Base-by-base conservation (phyloP, 2,797 vertebrate species). In the Pampus argenteus region DNA sequence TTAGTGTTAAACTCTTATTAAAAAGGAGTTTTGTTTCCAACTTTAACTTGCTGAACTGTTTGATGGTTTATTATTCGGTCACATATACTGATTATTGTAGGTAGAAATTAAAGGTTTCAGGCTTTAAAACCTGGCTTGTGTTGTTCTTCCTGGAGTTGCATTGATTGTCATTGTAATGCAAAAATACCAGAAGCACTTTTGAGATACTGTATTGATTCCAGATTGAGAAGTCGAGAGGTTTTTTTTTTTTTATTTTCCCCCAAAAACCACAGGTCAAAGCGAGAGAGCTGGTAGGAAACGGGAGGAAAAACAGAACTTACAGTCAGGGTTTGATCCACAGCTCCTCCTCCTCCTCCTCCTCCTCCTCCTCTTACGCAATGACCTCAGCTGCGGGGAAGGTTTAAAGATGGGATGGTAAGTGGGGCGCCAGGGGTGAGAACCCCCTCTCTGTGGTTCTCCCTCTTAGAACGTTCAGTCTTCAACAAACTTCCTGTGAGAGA, bases 401-500 rank as follows among this genome's bases (percentile, higher is more conserved):
- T 23, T 50, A 29, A 60, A 36, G 74, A 17, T 5, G 49, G 44
- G 34, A 15, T 15, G 25, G 48, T n/a, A 14, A 20, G 34, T 9
- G 68, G 56, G 57, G 38, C 4, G 45, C 63, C 40, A 34, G 72
- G 66, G 81, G 66, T 72, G 47, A 25, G 74, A 66, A 50, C 74
- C 81, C 66, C 74, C 81, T 60, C 56, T 71, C 51, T 36, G 56
- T 74, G 61, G 48, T 48, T 51, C 48, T 56, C 20, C 45, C 66
- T 63, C 66, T n/a, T 2, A 36, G 38, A 68, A 31, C 2, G 34
- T 52, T 78, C 44, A 44, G 67, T 71, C 81, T 76, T 79, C 66
- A 49, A 48, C 44, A 74, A 78, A 82, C 80, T 81, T 88, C 85
- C 90, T 93, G 83, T 63, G 58, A 76, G 69, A 86, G 59, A 55